Base-by-base conservation (phyloP, 1,140 invertebrate species). In the Hyles euphorbiae region DNA sequence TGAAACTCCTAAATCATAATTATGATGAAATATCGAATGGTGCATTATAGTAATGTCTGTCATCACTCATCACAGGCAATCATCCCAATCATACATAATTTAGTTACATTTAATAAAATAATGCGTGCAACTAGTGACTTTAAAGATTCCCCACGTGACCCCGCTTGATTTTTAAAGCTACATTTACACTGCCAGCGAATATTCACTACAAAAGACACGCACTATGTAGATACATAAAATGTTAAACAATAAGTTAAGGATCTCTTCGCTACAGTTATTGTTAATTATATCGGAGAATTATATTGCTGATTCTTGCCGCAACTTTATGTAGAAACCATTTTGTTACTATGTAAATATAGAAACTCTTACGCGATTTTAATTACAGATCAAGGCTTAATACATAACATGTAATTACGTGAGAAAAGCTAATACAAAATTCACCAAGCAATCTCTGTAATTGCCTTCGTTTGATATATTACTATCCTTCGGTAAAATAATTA, bases 121-220 rank as follows among this genome's bases (percentile, higher is more conserved):
- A 62, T 67, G 57, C 58, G 62, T 64, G 57, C 10, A 32, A 46
- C 60, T 63, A 72, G 70, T 73, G 61, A 69, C 53, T 51, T 12
- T 54, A 61, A 61, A 47, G 53, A 57, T 63, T 52, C 64, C 45
- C 55, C 65, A 67, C 60, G 58, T 75, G 65, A 68, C 67, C 65
- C 55, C 43, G 34, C 51, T n/a, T 59, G 3, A 34, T 49, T 40
- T 56, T 11, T 47, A 45, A 44, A 1, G 46, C 6, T 33, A 34
- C 2, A 9, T 36, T 50, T 12, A n/a, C 3, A 8, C 40, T 45
- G 10, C 46, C n/a, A 44, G 40, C 52, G 34, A 8, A 5, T 12
- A 53, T 53, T 51, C 5, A 40, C 6, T 22, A 8, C 33, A 52
- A 46, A 22, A 46, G 44, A 51, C 4, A 51, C 33, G 33, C 3